Evolutionary conservation across 1,140 invertebrate genomes (phyloP).

Genomic region (Drosophila hydei): DNA sequence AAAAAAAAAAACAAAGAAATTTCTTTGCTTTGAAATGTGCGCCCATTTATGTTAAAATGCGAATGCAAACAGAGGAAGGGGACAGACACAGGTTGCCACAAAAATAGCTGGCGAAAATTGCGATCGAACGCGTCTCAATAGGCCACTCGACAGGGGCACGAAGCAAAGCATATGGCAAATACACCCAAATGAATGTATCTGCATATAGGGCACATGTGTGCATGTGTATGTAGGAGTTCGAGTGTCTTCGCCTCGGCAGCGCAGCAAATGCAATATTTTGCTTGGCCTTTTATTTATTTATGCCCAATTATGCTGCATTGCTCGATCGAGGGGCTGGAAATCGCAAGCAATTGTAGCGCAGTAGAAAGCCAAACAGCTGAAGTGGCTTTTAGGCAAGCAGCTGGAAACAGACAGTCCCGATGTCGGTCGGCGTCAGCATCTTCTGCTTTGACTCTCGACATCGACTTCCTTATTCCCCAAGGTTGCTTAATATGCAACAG

Average conservation of each 20-base stretch:
- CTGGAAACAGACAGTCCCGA: conserved; percentile 45
- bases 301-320: conserved; percentile 63
- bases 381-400: conserved; percentile 55
- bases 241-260: conserved; percentile 11
- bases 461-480: conserved; percentile 57
- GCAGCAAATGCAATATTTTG: conserved; percentile 55
- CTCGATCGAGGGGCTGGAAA: conserved; percentile 41
- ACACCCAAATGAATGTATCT: not conserved
- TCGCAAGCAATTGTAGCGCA: conserved; percentile 26
- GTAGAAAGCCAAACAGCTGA: conserved; percentile 51
- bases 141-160: conserved; percentile 53
- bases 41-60: conserved; percentile 40
- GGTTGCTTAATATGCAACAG: conserved; percentile 57
- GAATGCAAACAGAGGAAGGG: conserved; percentile 15
- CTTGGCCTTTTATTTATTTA: conserved; percentile 56
- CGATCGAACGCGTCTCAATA: conserved; percentile 52
- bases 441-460: conserved; percentile 31
- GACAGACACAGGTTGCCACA: conserved; percentile 32
- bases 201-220: not conserved
- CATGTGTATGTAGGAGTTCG: not conserved
- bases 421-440: conserved; percentile 32
- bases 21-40: conserved; percentile 31
- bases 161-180: conserved; percentile 1
- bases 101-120: conserved; percentile 45
- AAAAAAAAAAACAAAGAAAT: no score